These are phyloP conservation scores for Labeo rohita DNA, from an alignment of 2,113 vertebrate genomes.

Conservation along the genomic window DNA sequence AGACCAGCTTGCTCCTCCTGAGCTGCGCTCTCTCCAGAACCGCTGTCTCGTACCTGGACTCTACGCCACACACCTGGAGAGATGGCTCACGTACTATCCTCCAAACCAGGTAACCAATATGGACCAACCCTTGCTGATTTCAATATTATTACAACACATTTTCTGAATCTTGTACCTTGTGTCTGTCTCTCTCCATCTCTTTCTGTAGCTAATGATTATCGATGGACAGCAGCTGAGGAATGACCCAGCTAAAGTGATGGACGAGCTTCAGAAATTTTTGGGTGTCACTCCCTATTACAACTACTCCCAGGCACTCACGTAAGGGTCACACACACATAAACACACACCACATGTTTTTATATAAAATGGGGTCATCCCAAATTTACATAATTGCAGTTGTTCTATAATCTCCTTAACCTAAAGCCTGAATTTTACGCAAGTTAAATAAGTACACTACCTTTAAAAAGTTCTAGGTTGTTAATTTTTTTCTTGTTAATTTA, in stretches of 20 bases:
- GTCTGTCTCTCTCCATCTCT: constrained; percentile 43
- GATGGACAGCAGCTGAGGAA: constrained; percentile 94
- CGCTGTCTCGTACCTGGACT: constrained; percentile 90
- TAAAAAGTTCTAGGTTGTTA: too few relatives aligned
- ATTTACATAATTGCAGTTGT: background rate
- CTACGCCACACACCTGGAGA: constrained; percentile 89
- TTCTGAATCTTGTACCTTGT: background rate
- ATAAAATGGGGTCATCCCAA: background rate
- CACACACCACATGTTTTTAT: background rate
- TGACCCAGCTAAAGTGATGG: constrained; percentile 92
- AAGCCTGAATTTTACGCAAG: background rate
- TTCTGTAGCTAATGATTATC: constrained; percentile 88
- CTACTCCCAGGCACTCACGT: constrained; percentile 96
- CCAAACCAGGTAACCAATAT: constrained; percentile 77
- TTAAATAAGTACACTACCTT: too few relatives aligned
- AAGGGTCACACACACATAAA: constrained; percentile 66
- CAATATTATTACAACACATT: background rate
- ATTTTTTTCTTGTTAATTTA: too few relatives aligned
- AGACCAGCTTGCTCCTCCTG: constrained; percentile 78
- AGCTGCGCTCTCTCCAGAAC: constrained; percentile 89
- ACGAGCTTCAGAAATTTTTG: constrained; percentile 95
- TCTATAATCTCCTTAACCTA: background rate
- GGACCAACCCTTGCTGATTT: background rate
- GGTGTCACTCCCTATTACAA: constrained; percentile 94
- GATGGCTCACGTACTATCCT: constrained; percentile 91